Percentiles rank a stretch among this genome's conserved stretches.
Evolutionary conservation across 53 echinoderm and acorn worm genomes (phyloP).

Genomic region (Crossaster papposus): DNA sequence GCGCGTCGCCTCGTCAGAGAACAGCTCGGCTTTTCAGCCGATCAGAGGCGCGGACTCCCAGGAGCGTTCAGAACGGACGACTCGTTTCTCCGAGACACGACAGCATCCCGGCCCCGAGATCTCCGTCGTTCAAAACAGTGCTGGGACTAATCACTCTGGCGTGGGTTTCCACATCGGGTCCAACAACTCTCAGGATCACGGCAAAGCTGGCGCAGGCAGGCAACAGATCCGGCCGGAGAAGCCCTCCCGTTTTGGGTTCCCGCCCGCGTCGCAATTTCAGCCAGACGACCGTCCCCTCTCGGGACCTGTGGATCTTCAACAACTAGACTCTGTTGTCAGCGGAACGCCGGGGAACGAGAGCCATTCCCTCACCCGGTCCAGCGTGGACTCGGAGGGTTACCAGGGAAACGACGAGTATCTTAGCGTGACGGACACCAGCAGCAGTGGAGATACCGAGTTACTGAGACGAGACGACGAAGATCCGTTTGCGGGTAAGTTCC

Average conservation of each 20-base stretch:
- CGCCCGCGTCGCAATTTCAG: neutral
- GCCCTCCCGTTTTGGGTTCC: slow-evolving; percentile 6
- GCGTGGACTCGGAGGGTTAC: slow-evolving; percentile 36
- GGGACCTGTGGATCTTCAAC: neutral
- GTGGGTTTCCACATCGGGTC: neutral
- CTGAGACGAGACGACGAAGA: slow-evolving; percentile 81
- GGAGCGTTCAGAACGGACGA: neutral
- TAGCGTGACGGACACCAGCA: slow-evolving; percentile 65
- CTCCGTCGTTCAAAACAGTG: neutral
- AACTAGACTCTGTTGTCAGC: neutral
- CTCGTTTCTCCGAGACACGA: neutral
- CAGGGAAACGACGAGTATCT: slow-evolving; percentile 49
- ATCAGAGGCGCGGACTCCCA: neutral
- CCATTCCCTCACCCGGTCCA: neutral
- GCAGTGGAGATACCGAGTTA: slow-evolving; percentile 73
- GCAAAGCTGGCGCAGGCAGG: neutral
- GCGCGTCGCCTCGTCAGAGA: neutral
- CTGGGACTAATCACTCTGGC: neutral
- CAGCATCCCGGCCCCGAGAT: neutral
- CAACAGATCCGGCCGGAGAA: neutral
- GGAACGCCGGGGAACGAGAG: slow-evolving; percentile 16
- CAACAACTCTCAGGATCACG: neutral
- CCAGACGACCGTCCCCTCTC: neutral
- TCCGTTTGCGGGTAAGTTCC: slow-evolving; percentile 91
- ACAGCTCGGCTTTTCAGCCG: slow-evolving; percentile 15